These are phyloP conservation scores for Campylorhamphus procurvoides DNA, from an alignment of 2,113 vertebrate species.

Conservation along the genomic window DNA sequence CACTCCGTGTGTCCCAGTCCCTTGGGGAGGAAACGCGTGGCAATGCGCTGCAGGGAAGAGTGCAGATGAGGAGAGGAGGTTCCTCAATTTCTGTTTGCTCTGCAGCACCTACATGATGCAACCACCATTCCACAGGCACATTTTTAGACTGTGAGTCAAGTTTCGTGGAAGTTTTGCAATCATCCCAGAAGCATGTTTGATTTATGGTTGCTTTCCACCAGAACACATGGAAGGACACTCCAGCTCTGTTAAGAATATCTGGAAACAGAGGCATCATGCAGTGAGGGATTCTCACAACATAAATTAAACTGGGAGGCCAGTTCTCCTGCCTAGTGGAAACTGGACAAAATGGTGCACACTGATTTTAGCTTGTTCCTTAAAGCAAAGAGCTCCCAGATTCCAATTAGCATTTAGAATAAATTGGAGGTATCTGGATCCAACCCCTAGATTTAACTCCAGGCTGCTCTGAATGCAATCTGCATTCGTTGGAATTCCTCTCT, in stretches of 20 bases:
- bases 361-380: neutral
- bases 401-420: neutral
- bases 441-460: neutral
- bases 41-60: neutral
- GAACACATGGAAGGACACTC: neutral
- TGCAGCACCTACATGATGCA: conserved; percentile 18
- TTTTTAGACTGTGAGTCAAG: conserved; percentile 76
- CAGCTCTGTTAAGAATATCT: neutral
- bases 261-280: neutral
- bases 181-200: conserved; percentile 17
- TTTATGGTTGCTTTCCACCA: conserved; percentile 21
- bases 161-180: conserved; percentile 26
- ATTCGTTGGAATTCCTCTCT: neutral
- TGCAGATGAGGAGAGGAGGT: neutral
- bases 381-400: neutral
- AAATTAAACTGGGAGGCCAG: neutral
- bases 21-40: neutral
- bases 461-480: neutral
- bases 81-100: neutral
- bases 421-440: neutral
- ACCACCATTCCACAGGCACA: conserved; percentile 49
- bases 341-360: neutral
- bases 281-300: neutral
- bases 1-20: neutral
- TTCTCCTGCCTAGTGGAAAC: neutral